phyloP scores from a whole-genome alignment of 2,888 invertebrate species.

The Deladenus siricidicola region DNA sequence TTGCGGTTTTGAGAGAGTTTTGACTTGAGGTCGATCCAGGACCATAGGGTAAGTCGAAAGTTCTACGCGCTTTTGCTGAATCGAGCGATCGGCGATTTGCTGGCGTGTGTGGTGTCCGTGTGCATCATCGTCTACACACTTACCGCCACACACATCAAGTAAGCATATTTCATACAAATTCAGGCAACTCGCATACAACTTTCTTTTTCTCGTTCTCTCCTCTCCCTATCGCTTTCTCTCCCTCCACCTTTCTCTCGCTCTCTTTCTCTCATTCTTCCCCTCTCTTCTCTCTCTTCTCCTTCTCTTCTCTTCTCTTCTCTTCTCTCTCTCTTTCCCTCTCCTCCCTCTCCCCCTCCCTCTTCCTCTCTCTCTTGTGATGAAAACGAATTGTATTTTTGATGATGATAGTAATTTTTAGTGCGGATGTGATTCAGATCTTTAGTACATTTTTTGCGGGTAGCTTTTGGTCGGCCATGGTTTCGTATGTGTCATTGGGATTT shows the following conservation, averaged over 20 bases:
- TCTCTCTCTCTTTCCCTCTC: not conserved
- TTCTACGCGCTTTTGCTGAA: not conserved
- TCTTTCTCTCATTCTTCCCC: too few species aligned
- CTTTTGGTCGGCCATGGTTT: not conserved
- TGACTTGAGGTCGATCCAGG: not conserved
- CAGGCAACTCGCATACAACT: too few species aligned
- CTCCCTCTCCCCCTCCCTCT: not conserved
- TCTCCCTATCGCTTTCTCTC: too few species aligned
- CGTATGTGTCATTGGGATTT: not conserved
- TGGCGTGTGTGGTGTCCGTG: not conserved
- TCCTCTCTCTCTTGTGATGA: not conserved
- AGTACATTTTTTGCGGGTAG: not conserved
- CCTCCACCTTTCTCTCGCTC: too few species aligned
- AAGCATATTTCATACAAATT: too few species aligned
- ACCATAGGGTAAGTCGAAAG: constrained; percentile 1
- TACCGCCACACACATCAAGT: too few species aligned
- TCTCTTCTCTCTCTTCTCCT: too few species aligned
- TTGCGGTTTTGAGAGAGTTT: not conserved
- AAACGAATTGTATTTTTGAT: not conserved
- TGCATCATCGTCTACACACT: not conserved
- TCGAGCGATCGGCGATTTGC: not conserved
- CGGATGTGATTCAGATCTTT: not conserved
- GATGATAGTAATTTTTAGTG: not conserved
- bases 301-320: too few species aligned
- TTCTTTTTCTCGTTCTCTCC: too few species aligned